These are phyloP conservation scores for Avahi laniger DNA, from an alignment of 2,797 vertebrate species.

Conservation along the genomic window DNA sequence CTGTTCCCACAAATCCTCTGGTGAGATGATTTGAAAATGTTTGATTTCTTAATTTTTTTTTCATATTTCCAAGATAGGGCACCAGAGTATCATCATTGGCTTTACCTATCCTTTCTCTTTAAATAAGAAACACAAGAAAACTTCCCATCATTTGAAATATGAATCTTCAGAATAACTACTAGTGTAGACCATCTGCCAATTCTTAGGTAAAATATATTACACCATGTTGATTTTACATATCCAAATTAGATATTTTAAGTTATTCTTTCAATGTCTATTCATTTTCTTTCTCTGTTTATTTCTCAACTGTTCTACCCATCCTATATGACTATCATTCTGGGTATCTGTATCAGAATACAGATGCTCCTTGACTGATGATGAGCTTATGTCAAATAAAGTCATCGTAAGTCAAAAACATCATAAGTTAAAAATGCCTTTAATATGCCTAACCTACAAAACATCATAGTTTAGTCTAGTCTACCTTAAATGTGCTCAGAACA, in stretches of 20 bases:
- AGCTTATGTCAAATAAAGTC: neutral
- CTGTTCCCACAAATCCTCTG: neutral
- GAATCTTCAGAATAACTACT: neutral
- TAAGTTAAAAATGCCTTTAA: no score
- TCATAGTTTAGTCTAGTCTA: neutral
- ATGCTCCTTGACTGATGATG: neutral
- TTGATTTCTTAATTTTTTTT: neutral
- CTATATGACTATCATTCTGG: neutral
- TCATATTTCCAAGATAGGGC: neutral
- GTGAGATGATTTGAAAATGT: constrained; percentile 3
- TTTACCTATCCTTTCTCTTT: neutral
- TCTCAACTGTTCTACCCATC: neutral
- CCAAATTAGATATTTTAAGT: neutral
- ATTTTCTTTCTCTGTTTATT: constrained; percentile 48
- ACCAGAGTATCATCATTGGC: neutral
- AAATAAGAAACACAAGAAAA: neutral
- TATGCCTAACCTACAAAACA: neutral
- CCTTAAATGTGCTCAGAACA: no score
- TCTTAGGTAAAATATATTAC: neutral
- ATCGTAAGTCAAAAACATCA: no score
- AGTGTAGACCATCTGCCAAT: neutral
- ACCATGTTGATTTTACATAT: neutral
- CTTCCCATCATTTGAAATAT: neutral
- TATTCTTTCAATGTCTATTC: neutral
- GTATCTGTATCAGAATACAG: neutral